A percentile compares a stretch with the other conserved stretches of the same genome.
These are phyloP conservation scores for Gymnothorax reevesii DNA, from an alignment of 2,797 vertebrate species.

Conservation along the genomic window DNA sequence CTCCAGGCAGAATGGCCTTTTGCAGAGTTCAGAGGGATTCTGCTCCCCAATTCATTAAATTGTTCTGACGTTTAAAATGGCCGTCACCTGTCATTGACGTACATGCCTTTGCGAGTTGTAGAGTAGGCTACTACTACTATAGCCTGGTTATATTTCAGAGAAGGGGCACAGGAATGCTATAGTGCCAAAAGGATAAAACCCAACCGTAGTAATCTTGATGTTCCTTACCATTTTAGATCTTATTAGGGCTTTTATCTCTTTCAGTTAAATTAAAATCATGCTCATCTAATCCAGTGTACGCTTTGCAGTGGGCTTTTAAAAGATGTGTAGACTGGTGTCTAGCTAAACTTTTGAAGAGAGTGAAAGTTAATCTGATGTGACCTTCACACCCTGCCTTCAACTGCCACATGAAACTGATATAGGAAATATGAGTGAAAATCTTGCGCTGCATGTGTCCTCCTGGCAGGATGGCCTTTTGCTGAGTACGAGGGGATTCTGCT, in stretches of 20 bases:
- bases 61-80: constrained; percentile 3
- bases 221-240: background rate
- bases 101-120: background rate
- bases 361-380: background rate
- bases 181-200: background rate
- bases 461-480: background rate
- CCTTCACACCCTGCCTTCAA: background rate
- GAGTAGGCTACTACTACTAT: no score
- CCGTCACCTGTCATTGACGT: background rate
- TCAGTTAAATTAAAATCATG: background rate
- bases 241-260: background rate
- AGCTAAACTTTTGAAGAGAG: background rate
- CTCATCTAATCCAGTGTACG: no score
- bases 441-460: background rate
- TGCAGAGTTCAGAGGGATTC: no score
- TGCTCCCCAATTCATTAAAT: background rate
- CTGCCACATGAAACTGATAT: background rate
- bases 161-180: background rate
- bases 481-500: background rate
- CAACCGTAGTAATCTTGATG: background rate
- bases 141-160: background rate
- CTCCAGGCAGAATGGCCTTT: no score
- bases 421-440: background rate
- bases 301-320: no score
- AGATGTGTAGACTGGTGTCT: no score